These are phyloP conservation scores for Agrilus mali DNA, from an alignment of 2,888 invertebrate species.

Conservation along the genomic window DNA sequence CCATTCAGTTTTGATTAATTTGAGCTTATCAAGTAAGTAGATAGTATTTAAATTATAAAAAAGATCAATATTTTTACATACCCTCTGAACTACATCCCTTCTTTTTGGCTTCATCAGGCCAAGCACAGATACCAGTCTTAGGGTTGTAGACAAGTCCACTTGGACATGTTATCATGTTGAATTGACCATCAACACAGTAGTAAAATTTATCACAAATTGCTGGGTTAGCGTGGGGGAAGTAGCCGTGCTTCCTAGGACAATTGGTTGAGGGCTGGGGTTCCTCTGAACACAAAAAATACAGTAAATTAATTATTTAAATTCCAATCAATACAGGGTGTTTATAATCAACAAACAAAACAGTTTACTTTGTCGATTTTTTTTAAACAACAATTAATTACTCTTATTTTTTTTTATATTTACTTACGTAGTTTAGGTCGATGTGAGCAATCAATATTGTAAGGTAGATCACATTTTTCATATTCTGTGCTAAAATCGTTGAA, in stretches of 20 bases:
- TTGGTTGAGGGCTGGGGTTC: constrained; percentile 57
- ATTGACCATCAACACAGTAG: constrained; percentile 79
- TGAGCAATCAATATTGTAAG: constrained; percentile 75
- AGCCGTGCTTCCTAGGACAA: constrained; percentile 75
- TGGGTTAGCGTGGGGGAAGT: constrained; percentile 71
- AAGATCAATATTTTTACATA: constrained; percentile 19
- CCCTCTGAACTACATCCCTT: constrained; percentile 72
- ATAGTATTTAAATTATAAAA: too few relatives aligned
- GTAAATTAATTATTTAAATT: too few relatives aligned
- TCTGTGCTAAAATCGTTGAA: constrained; percentile 75
- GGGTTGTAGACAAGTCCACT: constrained; percentile 78
- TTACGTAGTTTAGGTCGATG: constrained; percentile 68
- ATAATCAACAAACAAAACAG: not conserved
- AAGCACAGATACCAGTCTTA: constrained; percentile 80
- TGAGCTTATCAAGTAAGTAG: too few relatives aligned
- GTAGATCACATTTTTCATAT: constrained; percentile 78
- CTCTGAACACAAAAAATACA: constrained; percentile 38
- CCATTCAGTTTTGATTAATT: too few relatives aligned
- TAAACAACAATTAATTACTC: not conserved
- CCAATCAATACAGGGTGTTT: not conserved
- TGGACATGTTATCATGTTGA: constrained; percentile 83
- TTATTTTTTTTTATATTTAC: constrained; percentile 28
- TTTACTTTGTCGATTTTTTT: not conserved
- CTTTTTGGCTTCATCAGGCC: constrained; percentile 86
- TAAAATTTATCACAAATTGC: constrained; percentile 76